Base-by-base conservation (phyloP, 2,888 invertebrate species). In the Gastrophysa polygoni region DNA sequence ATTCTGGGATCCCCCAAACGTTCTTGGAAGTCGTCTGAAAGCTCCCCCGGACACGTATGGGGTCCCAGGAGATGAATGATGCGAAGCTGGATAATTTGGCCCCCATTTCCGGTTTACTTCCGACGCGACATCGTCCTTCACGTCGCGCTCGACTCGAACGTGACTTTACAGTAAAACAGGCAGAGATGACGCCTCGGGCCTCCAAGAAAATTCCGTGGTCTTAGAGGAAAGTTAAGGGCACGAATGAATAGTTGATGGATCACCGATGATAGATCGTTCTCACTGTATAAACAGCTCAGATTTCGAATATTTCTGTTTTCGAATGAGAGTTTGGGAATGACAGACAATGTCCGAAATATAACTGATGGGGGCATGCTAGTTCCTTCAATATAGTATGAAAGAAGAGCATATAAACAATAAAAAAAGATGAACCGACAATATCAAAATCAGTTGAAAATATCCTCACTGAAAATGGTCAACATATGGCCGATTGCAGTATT, bases 1-100 rank as follows among this genome's bases (percentile, higher is more conserved):
- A 24, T 24, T 24, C 7, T 7, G 24, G 24, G 16, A n/a, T 20
- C 32, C 18, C 34, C 20, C 32, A 4, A 51, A 51, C 20, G 18
- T 32, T 34, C 34, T n/a, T n/a, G 18, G n/a, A 21, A 52, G 38
- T 20, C 14, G 21, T 43, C 24, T 24, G 3, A 10, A 16, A 43
- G 43, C 43, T 43, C 14, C 24, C 11, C 16, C 16, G 43, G 43
- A 16, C 54, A 54, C 54, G 38, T 38, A 43, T 43, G 16, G 17
- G 20, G 21, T 54, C 28, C 17, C 54, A 17, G 24, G 21, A 63
- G 57, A 63, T 63, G 63, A 63, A 59, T 63, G 59, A 63, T 57
- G 63, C 46, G 59, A 50, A 55, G 18, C 52, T 51, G 59, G 59
- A 63, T 59, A 63, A 63, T 59, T 63, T 59, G 51, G 48, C 59